Base-by-base conservation (phyloP, 2,113 vertebrate genomes). In the Pterocles gutturalis region DNA sequence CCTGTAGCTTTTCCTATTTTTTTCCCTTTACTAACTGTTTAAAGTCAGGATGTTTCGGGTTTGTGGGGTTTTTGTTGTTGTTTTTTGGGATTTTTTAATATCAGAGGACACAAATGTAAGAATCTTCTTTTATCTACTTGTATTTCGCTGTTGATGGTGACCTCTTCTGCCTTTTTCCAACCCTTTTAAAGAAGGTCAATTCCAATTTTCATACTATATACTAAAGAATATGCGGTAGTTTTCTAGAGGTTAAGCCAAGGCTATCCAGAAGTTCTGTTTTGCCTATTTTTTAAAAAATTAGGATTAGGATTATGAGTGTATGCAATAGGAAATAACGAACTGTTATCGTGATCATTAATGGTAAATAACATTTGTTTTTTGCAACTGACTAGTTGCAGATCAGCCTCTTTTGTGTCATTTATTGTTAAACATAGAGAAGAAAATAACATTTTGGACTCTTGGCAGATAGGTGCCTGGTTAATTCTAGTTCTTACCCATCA, bases 321-420 rank as follows among this genome's bases (percentile, higher is more conserved):
- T 69, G 58, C 41, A 65, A 4, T 43, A 41, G 61, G 85, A 94
- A 51, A 45, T 26, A 51, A 14, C 28, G 80, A 48, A 82, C 84
- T 92, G 64, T 9, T 67, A 64, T 71, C n/a, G 87, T 91, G 34
- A 73, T 95, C 55, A 24, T 89, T 75, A 81, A 87, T 93, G 67
- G 77, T 64, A 94, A 95, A 87, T 61, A 57, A 33, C 19, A 25
- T 91, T 96, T 65, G 34, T 87, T 89, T 69, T 34, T 13, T 71
- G 48, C 46, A 41, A 9, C 34, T 65, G 53, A 67, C 14, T 61
- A 58, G 36, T 65, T 64, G 16, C 31, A 90, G 53, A 62, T 96
- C 31, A 75, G 33, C 20, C 67, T 34, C 31, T 38, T 84, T 28
- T 7, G 28, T 64, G 36, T 34, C 18, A 66, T 79, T 87, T 93